phyloP scores from a whole-genome alignment of 2,113 vertebrate genomes.

The Hipposideros armiger region DNA sequence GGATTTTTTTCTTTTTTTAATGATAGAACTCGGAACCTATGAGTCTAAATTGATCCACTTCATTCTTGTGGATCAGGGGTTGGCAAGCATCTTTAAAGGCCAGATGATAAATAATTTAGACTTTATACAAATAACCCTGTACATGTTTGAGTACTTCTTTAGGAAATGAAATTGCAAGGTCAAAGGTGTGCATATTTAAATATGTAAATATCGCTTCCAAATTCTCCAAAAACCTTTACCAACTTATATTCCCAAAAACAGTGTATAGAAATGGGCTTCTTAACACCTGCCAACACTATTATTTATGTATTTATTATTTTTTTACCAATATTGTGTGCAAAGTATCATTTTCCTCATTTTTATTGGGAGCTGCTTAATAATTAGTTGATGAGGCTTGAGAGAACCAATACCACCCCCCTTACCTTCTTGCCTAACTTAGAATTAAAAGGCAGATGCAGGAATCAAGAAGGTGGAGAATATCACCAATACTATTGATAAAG shows the following conservation, averaged over 20 bases:
- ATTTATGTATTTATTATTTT: background rate
- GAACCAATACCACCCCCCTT: background rate
- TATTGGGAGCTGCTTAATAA: background rate
- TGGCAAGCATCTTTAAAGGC: background rate
- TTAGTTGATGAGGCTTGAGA: background rate
- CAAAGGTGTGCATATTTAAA: background rate
- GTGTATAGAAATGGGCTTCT: background rate
- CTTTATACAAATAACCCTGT: background rate
- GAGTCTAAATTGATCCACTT: background rate
- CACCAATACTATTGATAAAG: background rate
- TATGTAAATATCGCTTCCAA: background rate
- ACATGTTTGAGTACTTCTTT: background rate
- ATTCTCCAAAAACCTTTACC: conserved; percentile 4
- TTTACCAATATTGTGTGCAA: background rate
- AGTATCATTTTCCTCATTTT: background rate
- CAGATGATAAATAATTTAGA: background rate
- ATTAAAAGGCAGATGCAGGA: background rate
- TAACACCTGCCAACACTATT: background rate
- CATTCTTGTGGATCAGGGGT: background rate
- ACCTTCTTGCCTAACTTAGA: conserved; percentile 51
- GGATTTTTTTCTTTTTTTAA: background rate
- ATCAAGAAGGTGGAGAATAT: background rate
- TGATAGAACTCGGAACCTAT: background rate
- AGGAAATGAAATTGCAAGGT: background rate
- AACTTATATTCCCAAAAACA: background rate